These are phyloP conservation scores for Rotaria socialis DNA, from an alignment of 2,888 invertebrate genomes.

Conservation along the genomic window DNA sequence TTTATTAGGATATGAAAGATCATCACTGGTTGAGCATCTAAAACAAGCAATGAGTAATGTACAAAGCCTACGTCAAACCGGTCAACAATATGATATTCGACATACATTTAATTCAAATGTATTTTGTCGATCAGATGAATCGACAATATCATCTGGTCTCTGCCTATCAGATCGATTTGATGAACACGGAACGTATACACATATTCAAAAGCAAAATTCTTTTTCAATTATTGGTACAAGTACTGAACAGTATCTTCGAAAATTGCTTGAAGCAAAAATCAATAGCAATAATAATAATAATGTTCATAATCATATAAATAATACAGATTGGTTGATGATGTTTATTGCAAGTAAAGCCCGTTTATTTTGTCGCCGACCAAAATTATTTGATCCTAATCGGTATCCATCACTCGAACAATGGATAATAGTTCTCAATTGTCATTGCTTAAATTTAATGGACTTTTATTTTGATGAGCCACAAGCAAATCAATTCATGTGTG, in stretches of 20 bases:
- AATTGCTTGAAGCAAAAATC: not conserved
- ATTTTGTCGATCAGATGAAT: conserved; percentile 3
- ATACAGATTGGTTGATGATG: not conserved
- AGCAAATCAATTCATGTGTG: conserved; percentile 22
- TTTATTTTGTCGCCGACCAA: not conserved
- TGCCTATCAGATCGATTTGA: conserved; percentile 1
- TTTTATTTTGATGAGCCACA: not conserved
- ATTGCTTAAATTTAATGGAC: not conserved
- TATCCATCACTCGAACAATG: conserved; percentile 15
- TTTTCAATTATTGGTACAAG: not conserved
- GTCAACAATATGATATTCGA: conserved; percentile 11
- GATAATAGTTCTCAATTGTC: conserved; percentile 11
- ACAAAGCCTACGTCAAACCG: not conserved
- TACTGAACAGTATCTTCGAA: not conserved
- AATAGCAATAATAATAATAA: not conserved
- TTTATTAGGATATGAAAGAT: not conserved
- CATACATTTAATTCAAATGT: conserved; percentile 4
- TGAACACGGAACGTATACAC: not conserved
- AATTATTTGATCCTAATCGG: not conserved
- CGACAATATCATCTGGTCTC: not conserved
- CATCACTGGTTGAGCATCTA: not conserved
- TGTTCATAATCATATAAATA: not conserved
- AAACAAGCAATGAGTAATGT: conserved; percentile 14
- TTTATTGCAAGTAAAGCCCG: conserved; percentile 1
- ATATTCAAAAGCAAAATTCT: not conserved